Evolutionary conservation across 2,888 invertebrate species (phyloP).

Genomic region (Cryptus viduatorius): DNA sequence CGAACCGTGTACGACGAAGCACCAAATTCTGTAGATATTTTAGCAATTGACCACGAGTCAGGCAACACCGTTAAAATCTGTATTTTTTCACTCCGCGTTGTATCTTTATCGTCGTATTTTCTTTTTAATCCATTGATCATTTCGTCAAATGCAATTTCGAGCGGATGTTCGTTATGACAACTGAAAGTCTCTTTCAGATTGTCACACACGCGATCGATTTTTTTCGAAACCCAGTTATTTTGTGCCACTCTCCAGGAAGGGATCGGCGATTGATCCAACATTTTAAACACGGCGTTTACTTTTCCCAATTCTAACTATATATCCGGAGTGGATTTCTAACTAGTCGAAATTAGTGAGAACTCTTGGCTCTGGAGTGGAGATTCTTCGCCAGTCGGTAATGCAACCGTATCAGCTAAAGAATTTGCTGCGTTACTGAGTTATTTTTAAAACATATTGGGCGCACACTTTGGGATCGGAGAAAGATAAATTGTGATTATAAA

Average conservation of each 20-base stretch:
- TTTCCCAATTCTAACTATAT: slow-evolving; percentile 23
- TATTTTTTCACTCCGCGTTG: slow-evolving; percentile 55
- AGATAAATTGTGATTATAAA: background rate
- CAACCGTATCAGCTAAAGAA: slow-evolving; percentile 33
- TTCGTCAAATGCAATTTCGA: slow-evolving; percentile 34
- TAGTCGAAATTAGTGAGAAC: slow-evolving; percentile 31
- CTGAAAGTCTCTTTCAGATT: slow-evolving; percentile 40
- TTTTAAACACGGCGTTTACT: slow-evolving; percentile 41
- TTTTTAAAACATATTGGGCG: background rate
- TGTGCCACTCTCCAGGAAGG: slow-evolving; percentile 32
- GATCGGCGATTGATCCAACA: slow-evolving; percentile 46
- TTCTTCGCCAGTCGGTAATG: slow-evolving; percentile 17
- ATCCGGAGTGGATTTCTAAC: slow-evolving; percentile 20
- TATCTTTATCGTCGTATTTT: slow-evolving; percentile 55
- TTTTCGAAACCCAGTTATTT: slow-evolving; percentile 40
- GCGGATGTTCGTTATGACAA: slow-evolving; percentile 36
- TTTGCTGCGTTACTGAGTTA: slow-evolving; percentile 4
- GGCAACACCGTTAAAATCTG: slow-evolving; percentile 66
- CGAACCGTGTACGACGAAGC: slow-evolving; percentile 54
- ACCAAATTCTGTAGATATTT: slow-evolving; percentile 58
- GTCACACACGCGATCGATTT: slow-evolving; percentile 43
- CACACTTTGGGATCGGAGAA: background rate
- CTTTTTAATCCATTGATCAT: slow-evolving; percentile 49
- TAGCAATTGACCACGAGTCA: slow-evolving; percentile 59
- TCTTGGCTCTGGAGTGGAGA: slow-evolving; percentile 25